Evolutionary conservation across 2,113 vertebrate species (phyloP).

Genomic region (Orthonyx spaldingii): DNA sequence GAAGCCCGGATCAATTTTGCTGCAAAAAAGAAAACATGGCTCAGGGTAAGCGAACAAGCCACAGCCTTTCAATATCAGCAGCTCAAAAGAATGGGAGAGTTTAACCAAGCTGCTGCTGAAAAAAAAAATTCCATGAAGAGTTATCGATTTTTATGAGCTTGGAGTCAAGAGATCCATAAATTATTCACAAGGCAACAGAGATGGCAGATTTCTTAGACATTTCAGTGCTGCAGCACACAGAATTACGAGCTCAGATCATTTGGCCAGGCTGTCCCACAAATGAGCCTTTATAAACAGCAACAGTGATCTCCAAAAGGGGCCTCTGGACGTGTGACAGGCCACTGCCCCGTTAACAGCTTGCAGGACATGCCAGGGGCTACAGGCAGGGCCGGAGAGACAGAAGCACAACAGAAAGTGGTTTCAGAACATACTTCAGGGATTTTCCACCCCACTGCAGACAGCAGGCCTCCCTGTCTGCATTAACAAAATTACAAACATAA

Average conservation of each 20-base stretch:
- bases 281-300: neutral
- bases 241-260: neutral
- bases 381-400: neutral
- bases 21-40: neutral
- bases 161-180: constrained; percentile 32
- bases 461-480: neutral
- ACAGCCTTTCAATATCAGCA: constrained; percentile 8
- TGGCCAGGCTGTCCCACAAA: neutral
- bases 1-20: neutral
- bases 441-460: neutral
- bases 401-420: neutral
- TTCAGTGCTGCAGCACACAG: neutral
- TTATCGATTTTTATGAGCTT: constrained; percentile 45
- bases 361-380: neutral
- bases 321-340: neutral
- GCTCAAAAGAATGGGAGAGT: constrained; percentile 2
- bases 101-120: constrained; percentile 30
- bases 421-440: neutral
- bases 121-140: neutral
- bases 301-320: neutral
- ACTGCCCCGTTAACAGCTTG: neutral
- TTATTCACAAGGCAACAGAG: constrained; percentile 22
- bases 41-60: neutral
- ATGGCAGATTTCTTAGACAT: constrained; percentile 11
- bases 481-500: neutral